These are phyloP conservation scores for Bimastos eiseni DNA, from an alignment of 2,888 invertebrate genomes.

Conservation along the genomic window DNA sequence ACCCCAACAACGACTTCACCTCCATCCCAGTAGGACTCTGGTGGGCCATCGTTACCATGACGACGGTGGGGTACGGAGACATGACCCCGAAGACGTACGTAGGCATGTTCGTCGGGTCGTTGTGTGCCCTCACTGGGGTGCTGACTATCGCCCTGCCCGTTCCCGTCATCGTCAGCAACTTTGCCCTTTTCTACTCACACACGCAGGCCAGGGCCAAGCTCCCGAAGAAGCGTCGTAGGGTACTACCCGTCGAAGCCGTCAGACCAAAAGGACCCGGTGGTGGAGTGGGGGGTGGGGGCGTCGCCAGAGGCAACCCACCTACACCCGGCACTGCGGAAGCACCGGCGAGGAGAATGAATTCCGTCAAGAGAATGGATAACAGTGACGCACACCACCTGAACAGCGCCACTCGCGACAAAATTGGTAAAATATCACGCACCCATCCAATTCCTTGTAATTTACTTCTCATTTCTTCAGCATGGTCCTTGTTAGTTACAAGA, in stretches of 20 bases:
- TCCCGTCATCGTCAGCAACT: slow-evolving; percentile 91
- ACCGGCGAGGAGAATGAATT: not conserved
- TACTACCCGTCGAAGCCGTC: slow-evolving; percentile 78
- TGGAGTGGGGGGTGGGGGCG: slow-evolving; percentile 64
- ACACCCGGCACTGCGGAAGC: not conserved
- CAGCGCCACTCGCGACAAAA: not conserved
- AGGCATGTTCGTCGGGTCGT: slow-evolving; percentile 51
- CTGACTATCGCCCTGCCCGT: slow-evolving; percentile 81
- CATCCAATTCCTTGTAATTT: not conserved
- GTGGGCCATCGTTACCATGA: slow-evolving; percentile 97
- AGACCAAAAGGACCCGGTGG: slow-evolving; percentile 67
- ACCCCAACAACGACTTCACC: slow-evolving; percentile 36
- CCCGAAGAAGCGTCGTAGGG: slow-evolving; percentile 83
- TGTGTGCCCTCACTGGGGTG: slow-evolving; percentile 53
- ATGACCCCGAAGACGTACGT: slow-evolving; percentile 48
- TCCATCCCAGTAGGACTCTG: slow-evolving; percentile 86
- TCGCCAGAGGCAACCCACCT: slow-evolving; percentile 68
- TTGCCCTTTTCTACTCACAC: slow-evolving; percentile 95
- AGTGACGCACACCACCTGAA: not conserved
- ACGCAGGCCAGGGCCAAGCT: slow-evolving; percentile 95
- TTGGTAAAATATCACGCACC: not conserved
- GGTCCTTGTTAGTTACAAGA: too few species aligned
- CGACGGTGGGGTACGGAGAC: slow-evolving; percentile 83
- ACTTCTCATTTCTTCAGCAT: not conserved
- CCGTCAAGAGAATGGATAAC: slow-evolving; percentile 4